Evolutionary conservation across 2,113 vertebrate genomes (phyloP).

Genomic region (Isurus oxyrinchus): DNA sequence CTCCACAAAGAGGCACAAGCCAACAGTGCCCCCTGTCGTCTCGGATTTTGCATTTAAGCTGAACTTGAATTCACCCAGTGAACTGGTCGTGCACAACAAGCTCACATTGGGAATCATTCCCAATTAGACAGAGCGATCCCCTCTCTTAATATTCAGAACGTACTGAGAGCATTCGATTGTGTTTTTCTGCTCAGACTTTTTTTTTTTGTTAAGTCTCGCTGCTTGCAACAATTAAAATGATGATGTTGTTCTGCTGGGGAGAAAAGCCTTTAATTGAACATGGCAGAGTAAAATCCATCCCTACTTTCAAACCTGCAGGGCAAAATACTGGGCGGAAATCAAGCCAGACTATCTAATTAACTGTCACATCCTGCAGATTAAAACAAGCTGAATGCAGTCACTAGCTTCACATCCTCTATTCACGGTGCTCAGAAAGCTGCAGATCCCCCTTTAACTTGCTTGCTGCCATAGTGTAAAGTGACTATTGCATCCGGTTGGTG

Average conservation of each 20-base stretch:
- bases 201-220: not conserved
- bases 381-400: not conserved
- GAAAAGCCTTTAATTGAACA: slow-evolving; percentile 13
- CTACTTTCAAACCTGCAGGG: not conserved
- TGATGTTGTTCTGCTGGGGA: not conserved
- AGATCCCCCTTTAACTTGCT: not conserved
- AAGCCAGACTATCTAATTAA: slow-evolving; percentile 14
- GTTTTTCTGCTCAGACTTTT: not conserved
- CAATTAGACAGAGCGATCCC: not conserved
- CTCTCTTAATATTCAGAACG: not conserved
- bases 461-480: not conserved
- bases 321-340: not conserved
- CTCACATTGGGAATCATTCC: not conserved
- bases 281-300: not conserved
- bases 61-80: not conserved
- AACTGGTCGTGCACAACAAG: not conserved
- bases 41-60: not conserved
- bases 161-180: not conserved
- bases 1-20: not conserved
- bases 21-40: not conserved
- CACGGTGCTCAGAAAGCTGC: not conserved
- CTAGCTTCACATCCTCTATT: not conserved
- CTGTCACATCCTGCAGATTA: slow-evolving; percentile 9
- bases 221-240: slow-evolving; percentile 5
- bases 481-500: not conserved